A percentile compares a stretch with the other conserved stretches of the same genome.
phyloP scores from a whole-genome alignment of 2,797 vertebrate genomes.

The Poecile montanus region DNA sequence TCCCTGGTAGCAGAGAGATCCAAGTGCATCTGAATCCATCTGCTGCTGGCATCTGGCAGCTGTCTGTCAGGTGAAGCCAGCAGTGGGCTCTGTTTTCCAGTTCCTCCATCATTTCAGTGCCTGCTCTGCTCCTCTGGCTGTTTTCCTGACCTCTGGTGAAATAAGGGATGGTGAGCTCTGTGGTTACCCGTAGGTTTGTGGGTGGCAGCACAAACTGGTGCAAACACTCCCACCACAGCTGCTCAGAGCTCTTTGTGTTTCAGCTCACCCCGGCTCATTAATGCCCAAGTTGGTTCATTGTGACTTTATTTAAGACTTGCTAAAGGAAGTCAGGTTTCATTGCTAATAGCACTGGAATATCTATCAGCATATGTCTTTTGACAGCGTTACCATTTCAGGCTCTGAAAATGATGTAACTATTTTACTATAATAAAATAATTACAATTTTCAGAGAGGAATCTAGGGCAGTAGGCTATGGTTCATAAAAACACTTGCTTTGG shows the following conservation, averaged over 20 bases:
- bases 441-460: neutral
- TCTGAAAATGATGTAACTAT: constrained; percentile 16
- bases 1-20: neutral
- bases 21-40: neutral
- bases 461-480: constrained; percentile 9
- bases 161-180: neutral
- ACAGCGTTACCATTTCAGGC: neutral
- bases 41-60: neutral
- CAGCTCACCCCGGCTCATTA: neutral
- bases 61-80: neutral
- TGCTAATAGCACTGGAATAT: neutral
- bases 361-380: neutral
- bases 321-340: neutral
- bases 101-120: neutral
- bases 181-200: neutral
- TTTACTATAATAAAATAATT: constrained; percentile 32
- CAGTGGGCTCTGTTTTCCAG: neutral
- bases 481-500: neutral
- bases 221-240: neutral
- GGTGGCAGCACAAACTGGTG: neutral
- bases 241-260: neutral
- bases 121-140: neutral
- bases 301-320: neutral
- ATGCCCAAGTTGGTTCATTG: neutral
- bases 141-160: neutral